These are phyloP conservation scores for Eilema depressum DNA, from an alignment of 2,888 invertebrate species.

Conservation along the genomic window DNA sequence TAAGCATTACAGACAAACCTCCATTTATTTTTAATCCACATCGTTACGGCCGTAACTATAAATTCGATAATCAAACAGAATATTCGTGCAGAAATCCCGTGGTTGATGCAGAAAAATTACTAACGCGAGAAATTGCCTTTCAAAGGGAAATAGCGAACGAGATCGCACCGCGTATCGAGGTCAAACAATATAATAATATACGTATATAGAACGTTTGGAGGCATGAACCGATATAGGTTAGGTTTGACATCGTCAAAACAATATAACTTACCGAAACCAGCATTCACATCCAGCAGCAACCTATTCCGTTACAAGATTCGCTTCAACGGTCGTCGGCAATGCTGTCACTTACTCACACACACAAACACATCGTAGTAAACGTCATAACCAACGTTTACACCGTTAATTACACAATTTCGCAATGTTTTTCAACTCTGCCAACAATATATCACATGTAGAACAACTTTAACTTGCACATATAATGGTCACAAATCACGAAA, in stretches of 20 bases:
- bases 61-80: constrained; percentile 63
- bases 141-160: constrained; percentile 66
- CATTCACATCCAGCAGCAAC: constrained; percentile 68
- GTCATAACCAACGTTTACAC: constrained; percentile 84
- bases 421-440: constrained; percentile 70
- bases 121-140: constrained; percentile 69
- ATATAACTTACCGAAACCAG: constrained; percentile 77
- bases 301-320: constrained; percentile 84
- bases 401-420: constrained; percentile 78
- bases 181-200: constrained; percentile 64
- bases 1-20: constrained; percentile 36
- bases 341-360: constrained; percentile 81
- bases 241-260: constrained; percentile 68
- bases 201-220: constrained; percentile 56
- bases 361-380: constrained; percentile 79
- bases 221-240: constrained; percentile 72
- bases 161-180: constrained; percentile 71
- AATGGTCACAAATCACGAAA: constrained; percentile 65
- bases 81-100: constrained; percentile 62
- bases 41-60: constrained; percentile 49
- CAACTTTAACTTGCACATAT: constrained; percentile 69
- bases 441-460: constrained; percentile 72
- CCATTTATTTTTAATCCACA: constrained; percentile 41
- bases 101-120: constrained; percentile 61
- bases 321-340: constrained; percentile 82